Evolutionary conservation across 92 coral and sea anemone genomes (phyloP).

Genomic region (Galaxea fascicularis): DNA sequence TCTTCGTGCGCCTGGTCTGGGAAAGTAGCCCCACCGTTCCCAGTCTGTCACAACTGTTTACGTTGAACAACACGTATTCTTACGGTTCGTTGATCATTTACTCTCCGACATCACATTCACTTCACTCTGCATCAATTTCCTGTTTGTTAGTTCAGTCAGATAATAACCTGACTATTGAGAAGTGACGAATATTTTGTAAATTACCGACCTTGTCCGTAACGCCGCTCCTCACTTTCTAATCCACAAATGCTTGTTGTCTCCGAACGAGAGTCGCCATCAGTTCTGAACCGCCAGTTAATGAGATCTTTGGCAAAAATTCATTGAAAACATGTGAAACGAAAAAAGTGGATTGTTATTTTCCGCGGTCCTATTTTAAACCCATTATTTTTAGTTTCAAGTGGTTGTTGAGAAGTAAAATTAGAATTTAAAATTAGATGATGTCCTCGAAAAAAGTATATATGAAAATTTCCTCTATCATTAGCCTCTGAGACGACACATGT

Average conservation of each 20-base stretch:
- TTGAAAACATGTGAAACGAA: neutral
- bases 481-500: too few relatives aligned
- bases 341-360: neutral
- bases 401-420: too few relatives aligned
- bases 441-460: too few relatives aligned
- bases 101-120: too few relatives aligned
- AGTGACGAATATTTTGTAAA: neutral
- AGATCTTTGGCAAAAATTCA: neutral
- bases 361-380: neutral
- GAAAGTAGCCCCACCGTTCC: too few relatives aligned
- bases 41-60: too few relatives aligned
- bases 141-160: neutral
- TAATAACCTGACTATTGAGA: neutral
- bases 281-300: neutral
- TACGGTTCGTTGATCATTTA: too few relatives aligned
- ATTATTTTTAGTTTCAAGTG: neutral
- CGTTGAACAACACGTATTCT: too few relatives aligned
- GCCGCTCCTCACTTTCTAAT: neutral
- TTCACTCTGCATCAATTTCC: too few relatives aligned
- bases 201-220: constrained; percentile 30
- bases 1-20: too few relatives aligned
- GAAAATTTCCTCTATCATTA: too few relatives aligned
- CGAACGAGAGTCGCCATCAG: neutral
- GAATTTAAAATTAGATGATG: too few relatives aligned
- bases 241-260: constrained; percentile 10